Base-by-base conservation (phyloP, 2,113 vertebrate genomes). In the Leptocoma aspasia region DNA sequence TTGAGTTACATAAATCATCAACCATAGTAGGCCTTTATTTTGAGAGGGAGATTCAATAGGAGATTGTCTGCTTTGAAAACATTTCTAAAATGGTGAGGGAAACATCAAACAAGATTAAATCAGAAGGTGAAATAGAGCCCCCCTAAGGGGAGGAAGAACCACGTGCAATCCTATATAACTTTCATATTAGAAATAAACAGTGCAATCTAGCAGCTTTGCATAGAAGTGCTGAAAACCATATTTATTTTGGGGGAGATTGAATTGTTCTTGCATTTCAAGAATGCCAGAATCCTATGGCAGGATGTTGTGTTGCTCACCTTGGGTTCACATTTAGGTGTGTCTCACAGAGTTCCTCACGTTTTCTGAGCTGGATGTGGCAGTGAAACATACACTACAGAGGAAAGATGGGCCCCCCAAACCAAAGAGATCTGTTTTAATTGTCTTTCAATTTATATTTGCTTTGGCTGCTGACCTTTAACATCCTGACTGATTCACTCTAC, bases 1-100 rank as follows among this genome's bases (percentile, higher is more conserved):
- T 82, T 92, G 76, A 96, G 93, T 94, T 95, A 91, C 44, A 90
- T 92, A 94, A 94, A 89, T 45, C 42, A 76, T 79, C 70, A 85
- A 14, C 61, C 20, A 20, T 65, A 92, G 91, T 68, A 91, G 82
- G 28, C n/a, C 49, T 83, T 96, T 95, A 60, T 90, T 92, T 95
- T 93, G 60, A 26, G 69, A 71, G 54, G 56, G 68, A 86, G 82
- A 90, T 92, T 92, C 86, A 89, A 50, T 68, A 39, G 69, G 68
- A 95, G 65, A 69, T 76, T 86, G 76, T 89, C 78, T 91, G 68
- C 56, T 87, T 84, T 90, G 84, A 82, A 91, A 96, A 90, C 54
- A 76, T 92, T 88, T 94, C 77, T 79, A 65, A 89, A 82, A 82
- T 21, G 37, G 50, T 45, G 65, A 89, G 37, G 44, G 61, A 82